Evolutionary conservation across 2,888 invertebrate species (phyloP), one percentile per base, ranked within the genome.

Genomic region (Capitulum mitella): DNA sequence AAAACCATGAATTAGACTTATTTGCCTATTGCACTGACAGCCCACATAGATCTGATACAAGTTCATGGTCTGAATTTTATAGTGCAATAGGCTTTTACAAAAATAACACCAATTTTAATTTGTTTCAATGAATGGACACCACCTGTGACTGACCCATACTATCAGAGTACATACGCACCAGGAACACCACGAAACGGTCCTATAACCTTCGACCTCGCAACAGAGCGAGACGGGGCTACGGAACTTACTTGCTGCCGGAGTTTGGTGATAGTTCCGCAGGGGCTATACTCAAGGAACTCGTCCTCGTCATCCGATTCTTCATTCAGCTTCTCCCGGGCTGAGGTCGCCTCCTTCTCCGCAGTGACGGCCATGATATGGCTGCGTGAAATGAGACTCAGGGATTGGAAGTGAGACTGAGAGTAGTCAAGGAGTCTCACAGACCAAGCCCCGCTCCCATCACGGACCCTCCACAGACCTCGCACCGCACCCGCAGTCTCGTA

Each of bases 211-310:
- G n/a, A n/a, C n/a, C n/a, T n/a, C n/a, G n/a, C n/a, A n/a, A n/a
- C n/a, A n/a, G n/a, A n/a, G n/a, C n/a, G n/a, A n/a, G n/a, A n/a
- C n/a, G n/a, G n/a, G n/a, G n/a, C n/a, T n/a, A n/a, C n/a, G n/a
- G n/a, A 5, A 74, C 74, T 26, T 75, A 75, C 75, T 46, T 75
- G 75, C 46, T 75, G 75, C 0, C 75, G 75, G 29, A 75, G 75
- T 16, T 75, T 75, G 0, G 75, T 75, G 2, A 75, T 75, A 2
- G 75, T 46, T 26, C 75, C 75, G 29, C 75, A 75, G 3, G 75
- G 75, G 19, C 75, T 75, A 29, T 75, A 75, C 16, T 75, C 75
- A n/a, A 75, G 46, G 32, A 75, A 75, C 29, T 43, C 75, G 19
- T 75, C 75, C 46, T 75, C 75, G 19, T 75, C 75, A 8, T 75